Evolutionary conservation across 2,113 vertebrate species (phyloP).

Genomic region (Dunckerocampus dactyliophorus): DNA sequence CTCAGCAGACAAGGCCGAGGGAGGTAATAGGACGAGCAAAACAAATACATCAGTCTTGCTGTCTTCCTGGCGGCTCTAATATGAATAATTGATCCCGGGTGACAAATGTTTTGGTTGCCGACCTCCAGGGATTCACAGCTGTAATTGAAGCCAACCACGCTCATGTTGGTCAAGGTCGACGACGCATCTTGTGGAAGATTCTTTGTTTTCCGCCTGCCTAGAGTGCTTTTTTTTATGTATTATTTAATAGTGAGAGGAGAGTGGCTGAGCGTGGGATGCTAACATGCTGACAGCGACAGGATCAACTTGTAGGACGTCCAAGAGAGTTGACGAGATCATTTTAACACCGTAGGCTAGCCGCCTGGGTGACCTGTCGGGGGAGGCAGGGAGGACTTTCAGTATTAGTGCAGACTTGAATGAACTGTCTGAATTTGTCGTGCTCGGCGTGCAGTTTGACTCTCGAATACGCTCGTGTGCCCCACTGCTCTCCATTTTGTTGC

Average conservation of each 20-base stretch:
- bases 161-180: conserved; percentile 48
- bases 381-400: too few relatives aligned
- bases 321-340: too few relatives aligned
- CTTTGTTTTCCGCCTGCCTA: conserved; percentile 10
- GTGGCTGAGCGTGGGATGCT: not conserved
- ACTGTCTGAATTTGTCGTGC: too few relatives aligned
- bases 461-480: too few relatives aligned
- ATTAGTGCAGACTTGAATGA: too few relatives aligned
- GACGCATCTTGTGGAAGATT: conserved; percentile 18
- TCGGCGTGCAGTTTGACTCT: too few relatives aligned
- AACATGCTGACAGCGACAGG: not conserved
- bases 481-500: too few relatives aligned
- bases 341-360: too few relatives aligned
- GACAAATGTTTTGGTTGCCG: conserved; percentile 58
- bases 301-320: not conserved
- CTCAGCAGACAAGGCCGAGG: not conserved
- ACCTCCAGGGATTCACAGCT: conserved; percentile 41
- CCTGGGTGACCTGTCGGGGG: too few relatives aligned
- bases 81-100: conserved; percentile 64
- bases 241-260: not conserved
- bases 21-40: conserved; percentile 31
- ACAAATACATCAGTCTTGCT: conserved; percentile 62
- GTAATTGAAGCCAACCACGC: conserved; percentile 38
- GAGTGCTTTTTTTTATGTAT: not conserved
- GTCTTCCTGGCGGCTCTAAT: conserved; percentile 48